Evolutionary conservation across 2,888 invertebrate genomes (phyloP).

Genomic region (Exephanes ischioxanthus): DNA sequence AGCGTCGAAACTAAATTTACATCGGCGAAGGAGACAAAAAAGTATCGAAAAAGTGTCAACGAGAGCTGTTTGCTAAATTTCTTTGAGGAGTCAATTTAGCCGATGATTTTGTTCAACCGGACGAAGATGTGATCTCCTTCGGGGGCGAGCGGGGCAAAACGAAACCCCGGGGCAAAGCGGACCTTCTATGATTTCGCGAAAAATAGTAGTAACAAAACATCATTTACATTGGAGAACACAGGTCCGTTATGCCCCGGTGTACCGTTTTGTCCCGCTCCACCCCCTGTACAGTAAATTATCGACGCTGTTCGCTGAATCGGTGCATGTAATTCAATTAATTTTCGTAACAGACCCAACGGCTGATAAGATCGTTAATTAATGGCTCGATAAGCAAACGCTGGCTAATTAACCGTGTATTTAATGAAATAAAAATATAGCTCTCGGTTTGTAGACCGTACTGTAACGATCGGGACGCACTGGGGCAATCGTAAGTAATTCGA

Average conservation of each 20-base stretch:
- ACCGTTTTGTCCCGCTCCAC: neutral
- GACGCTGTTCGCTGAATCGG: neutral
- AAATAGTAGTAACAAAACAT: neutral
- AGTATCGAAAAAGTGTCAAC: neutral
- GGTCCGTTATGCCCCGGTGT: neutral
- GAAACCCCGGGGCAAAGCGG: neutral
- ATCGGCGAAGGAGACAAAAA: neutral
- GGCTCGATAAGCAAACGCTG: slow-evolving; percentile 19
- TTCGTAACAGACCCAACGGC: slow-evolving; percentile 23
- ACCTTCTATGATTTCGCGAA: neutral
- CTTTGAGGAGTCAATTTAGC: slow-evolving; percentile 16
- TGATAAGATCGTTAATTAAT: slow-evolving; percentile 9
- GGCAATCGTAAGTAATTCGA: slow-evolving; percentile 46
- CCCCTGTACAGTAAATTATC: neutral
- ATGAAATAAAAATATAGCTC: neutral
- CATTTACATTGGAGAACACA: neutral
- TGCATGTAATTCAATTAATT: slow-evolving; percentile 38
- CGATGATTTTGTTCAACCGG: neutral
- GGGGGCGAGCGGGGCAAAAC: neutral
- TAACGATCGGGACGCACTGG: neutral
- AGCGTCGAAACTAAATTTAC: neutral
- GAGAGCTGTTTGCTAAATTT: neutral
- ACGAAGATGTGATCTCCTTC: neutral
- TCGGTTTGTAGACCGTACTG: neutral
- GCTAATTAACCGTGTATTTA: neutral